A percentile compares a stretch with the other conserved stretches of the same genome.
Evolutionary conservation across 2,113 vertebrate genomes (phyloP).

Genomic region (Sceloporus undulatus): DNA sequence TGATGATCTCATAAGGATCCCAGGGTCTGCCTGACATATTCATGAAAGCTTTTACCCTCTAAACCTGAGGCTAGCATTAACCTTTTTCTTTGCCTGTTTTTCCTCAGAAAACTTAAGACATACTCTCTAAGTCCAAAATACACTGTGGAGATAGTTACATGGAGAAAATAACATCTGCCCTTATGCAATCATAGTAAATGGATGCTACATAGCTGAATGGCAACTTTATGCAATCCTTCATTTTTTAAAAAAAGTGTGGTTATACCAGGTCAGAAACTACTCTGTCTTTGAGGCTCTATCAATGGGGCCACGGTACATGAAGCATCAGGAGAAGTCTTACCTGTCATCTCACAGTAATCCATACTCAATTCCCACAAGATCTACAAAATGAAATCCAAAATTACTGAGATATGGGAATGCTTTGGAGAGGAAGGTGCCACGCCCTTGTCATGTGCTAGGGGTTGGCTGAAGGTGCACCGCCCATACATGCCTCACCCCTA

Average conservation of each 20-base stretch:
- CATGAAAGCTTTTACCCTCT: not conserved
- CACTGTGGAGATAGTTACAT: not conserved
- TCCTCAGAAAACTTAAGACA: not conserved
- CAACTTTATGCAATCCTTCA: not conserved
- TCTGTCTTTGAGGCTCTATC: not conserved
- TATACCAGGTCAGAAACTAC: not conserved
- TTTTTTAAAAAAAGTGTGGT: not conserved
- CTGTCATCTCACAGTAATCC: not conserved
- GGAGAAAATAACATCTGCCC: not conserved
- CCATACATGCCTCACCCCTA: no score
- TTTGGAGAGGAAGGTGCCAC: not conserved
- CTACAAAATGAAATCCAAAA: not conserved
- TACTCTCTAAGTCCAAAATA: not conserved
- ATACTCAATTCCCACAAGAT: not conserved
- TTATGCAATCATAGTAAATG: not conserved
- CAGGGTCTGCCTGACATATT: not conserved
- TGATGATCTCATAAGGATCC: not conserved
- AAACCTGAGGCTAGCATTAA: not conserved
- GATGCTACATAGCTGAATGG: not conserved
- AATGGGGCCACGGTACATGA: not conserved
- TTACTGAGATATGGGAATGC: not conserved
- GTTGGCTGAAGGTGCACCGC: no score
- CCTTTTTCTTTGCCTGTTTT: not conserved
- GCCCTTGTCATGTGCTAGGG: no score
- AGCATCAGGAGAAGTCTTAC: not conserved